A percentile compares a stretch with the other conserved stretches of the same genome.
These are phyloP conservation scores for Torymus auratus DNA, from an alignment of 2,888 invertebrate genomes.

Conservation along the genomic window DNA sequence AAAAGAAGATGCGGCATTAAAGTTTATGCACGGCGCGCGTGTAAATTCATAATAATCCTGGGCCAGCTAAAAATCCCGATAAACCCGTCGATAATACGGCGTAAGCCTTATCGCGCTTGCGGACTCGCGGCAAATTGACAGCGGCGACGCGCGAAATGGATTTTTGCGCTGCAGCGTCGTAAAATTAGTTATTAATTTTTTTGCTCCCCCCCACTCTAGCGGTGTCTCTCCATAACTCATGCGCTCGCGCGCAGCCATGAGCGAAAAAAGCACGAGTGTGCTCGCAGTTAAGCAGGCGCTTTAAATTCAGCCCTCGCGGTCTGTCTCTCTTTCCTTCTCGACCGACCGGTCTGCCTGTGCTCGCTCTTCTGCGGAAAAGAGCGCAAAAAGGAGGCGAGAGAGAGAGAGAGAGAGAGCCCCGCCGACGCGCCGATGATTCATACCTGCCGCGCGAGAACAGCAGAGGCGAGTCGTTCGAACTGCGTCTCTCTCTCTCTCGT, in stretches of 20 bases:
- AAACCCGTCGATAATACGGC: slow-evolving; percentile 23
- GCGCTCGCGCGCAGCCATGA: not conserved
- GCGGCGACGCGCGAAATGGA: not conserved
- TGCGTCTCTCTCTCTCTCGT: too few relatives aligned
- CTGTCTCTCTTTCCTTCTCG: slow-evolving; percentile 28
- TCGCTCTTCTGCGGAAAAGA: not conserved
- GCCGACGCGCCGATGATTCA: slow-evolving; percentile 50
- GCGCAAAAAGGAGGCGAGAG: not conserved
- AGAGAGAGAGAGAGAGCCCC: slow-evolving; percentile 1
- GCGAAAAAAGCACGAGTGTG: slow-evolving; percentile 19
- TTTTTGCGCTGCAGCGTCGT: slow-evolving; percentile 30
- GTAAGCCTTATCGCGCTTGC: not conserved
- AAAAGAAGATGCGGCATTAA: too few relatives aligned
- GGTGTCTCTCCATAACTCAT: slow-evolving; percentile 10
- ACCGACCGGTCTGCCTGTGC: not conserved
- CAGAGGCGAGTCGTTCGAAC: too few relatives aligned
- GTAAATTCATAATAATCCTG: slow-evolving; percentile 1
- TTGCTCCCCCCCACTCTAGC: not conserved
- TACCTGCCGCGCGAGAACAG: slow-evolving; percentile 17
- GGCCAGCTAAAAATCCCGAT: slow-evolving; percentile 19
- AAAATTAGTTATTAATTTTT: slow-evolving; percentile 54
- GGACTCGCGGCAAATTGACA: not conserved
- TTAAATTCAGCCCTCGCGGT: slow-evolving; percentile 49
- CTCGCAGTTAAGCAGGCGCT: slow-evolving; percentile 47
- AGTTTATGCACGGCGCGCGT: too few relatives aligned